Base-by-base conservation (phyloP, 2,888 invertebrate species). In the Nymphalis urticae region DNA sequence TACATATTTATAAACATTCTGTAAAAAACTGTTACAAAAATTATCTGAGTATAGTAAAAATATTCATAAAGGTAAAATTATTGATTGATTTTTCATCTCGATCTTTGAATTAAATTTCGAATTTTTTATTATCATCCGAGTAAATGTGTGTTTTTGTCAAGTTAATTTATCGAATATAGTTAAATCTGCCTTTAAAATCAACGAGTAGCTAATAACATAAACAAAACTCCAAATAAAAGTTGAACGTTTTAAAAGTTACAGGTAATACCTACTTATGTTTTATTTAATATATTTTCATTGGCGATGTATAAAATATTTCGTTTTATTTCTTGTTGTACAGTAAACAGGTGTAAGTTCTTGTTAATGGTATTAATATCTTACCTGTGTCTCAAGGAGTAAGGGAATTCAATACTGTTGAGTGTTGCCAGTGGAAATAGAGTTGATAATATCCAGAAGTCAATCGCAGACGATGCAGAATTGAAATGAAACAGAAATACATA, bases 361-460 rank as follows among this genome's bases (percentile, higher is more conserved):
- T 68, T 71, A 68, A 62, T 36, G 50, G 19, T 66, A 50, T 69
- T 69, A 68, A 53, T 62, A 42, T 64, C 66, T 69, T 74, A 76
- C 75, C 76, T 75, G 65, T 66, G 88, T 86, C 91, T 91, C 91
- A 84, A 91, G 88, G 83, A 83, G 83, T 74, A 70, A 83, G 80
- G 75, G 77, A 64, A 80, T 68, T 85, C 73, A 83, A 82, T 92
- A 91, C 92, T 92, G 80, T 76, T 64, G 73, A 48, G 42, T 73
- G 75, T 51, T 65, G 77, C 73, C 75, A 72, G 66, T 68, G 69
- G 66, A 61, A 66, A 62, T 58, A 69, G 64, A 69, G 64, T 72
- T 64, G 75, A 68, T 76, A 53, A 72, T 50, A 56, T 58, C 66
- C 75, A 75, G 73, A 70, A 66, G 69, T 24, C 24, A 58, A 32